phyloP scores from a whole-genome alignment of 2,113 vertebrate species.

The Cettia cetti region DNA sequence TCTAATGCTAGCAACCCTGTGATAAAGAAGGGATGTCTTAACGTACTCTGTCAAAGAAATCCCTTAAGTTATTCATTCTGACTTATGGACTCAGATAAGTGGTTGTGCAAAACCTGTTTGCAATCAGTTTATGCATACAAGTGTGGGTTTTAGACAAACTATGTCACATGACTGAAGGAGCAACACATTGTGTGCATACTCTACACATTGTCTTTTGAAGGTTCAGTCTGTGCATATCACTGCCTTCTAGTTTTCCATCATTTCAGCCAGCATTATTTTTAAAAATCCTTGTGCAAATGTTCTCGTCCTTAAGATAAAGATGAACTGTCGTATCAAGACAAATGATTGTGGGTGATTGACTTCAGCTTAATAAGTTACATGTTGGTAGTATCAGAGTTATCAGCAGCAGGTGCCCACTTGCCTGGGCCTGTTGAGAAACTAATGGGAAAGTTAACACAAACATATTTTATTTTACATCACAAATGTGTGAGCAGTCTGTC shows the following conservation, averaged over 20 bases:
- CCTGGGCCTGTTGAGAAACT: conserved; percentile 15
- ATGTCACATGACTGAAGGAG: not conserved
- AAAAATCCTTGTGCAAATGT: not conserved
- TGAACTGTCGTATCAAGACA: not conserved
- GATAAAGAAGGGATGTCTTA: not conserved
- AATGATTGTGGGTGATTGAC: not conserved
- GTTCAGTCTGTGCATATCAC: not conserved
- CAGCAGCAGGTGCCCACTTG: conserved; percentile 4
- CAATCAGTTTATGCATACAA: not conserved
- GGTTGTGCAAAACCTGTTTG: not conserved
- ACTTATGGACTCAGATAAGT: not conserved
- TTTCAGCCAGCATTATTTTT: not conserved
- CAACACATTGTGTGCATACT: not conserved
- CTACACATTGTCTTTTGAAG: not conserved
- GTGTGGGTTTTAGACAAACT: not conserved
- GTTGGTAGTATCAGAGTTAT: not conserved
- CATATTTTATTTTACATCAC: not conserved
- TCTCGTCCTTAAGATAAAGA: not conserved
- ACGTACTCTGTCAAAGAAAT: not conserved
- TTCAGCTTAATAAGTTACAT: not conserved
- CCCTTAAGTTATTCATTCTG: not conserved
- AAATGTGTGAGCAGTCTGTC: not conserved
- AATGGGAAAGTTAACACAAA: not conserved
- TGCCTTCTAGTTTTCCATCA: not conserved
- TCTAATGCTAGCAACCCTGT: not conserved